Evolutionary conservation across 2,888 invertebrate species (phyloP).

Genomic region (Athripsodes cinereus): DNA sequence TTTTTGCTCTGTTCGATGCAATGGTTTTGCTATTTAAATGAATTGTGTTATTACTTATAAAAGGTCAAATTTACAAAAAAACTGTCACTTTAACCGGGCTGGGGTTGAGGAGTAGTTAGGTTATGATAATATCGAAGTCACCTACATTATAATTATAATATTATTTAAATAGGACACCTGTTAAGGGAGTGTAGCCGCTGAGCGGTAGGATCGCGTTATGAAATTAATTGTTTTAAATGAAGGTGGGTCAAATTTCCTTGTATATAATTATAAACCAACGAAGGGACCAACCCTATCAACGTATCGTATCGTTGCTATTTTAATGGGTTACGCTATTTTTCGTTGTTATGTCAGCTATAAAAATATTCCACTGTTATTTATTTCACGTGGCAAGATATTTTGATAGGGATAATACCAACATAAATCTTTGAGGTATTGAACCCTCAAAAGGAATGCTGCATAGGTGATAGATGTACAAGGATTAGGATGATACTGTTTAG

Average conservation of each 20-base stretch:
- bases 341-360: neutral
- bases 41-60: no score
- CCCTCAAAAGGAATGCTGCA: neutral
- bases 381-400: neutral
- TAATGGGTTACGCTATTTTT: neutral
- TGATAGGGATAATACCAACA: neutral
- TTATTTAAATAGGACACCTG: slow-evolving; percentile 1
- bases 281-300: neutral
- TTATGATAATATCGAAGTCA: no score
- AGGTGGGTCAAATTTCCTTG: neutral
- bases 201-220: neutral
- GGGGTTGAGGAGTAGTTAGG: no score
- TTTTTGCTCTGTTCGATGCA: no score
- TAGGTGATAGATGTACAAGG: neutral
- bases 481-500: neutral
- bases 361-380: neutral
- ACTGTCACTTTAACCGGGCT: no score
- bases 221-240: neutral
- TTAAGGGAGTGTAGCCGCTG: neutral
- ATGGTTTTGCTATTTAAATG: no score
- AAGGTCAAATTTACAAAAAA: no score
- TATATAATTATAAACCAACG: neutral
- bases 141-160: neutral
- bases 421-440: neutral
- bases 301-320: neutral